Conservation (phyloP, 2,888 invertebrate genomes). For the Ennomos fuscantarius region DNA sequence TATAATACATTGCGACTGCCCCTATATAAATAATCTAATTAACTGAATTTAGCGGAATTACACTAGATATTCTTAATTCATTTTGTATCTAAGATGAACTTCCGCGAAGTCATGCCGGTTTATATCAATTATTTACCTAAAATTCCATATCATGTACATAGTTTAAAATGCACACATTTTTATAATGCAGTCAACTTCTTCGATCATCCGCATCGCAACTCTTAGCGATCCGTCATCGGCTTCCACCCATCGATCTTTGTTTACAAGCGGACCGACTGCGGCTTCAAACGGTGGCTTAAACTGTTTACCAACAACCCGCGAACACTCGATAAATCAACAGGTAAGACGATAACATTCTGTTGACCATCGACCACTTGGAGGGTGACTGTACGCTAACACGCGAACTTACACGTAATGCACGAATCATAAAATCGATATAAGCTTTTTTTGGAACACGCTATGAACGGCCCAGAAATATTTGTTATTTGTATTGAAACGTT, state of each 20-base stretch:
- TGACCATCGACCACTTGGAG: constrained; percentile 44
- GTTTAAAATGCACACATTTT: no score
- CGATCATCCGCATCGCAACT: constrained; percentile 6
- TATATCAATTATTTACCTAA: no score
- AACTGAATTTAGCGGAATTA: no score
- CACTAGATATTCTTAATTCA: no score
- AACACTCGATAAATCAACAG: constrained; percentile 53
- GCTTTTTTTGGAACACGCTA: constrained; percentile 3
- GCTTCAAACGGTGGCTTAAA: constrained; percentile 33
- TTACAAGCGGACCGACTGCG: constrained; percentile 26
- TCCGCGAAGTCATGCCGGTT: no score
- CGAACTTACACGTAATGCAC: constrained; percentile 42
- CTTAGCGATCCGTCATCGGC: constrained; percentile 21
- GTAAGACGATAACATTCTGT: constrained; percentile 49
- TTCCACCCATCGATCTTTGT: constrained; percentile 27
- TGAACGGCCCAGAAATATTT: background rate
- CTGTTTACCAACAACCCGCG: constrained; percentile 51
- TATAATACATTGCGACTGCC: no score
- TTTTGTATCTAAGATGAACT: no score
- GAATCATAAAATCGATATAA: constrained; percentile 41
- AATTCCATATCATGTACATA: no score
- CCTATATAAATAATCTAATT: no score
- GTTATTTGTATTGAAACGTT: no score
- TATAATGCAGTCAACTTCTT: background rate
- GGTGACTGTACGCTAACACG: constrained; percentile 45